A percentile compares a stretch with the other conserved stretches of the same genome.
phyloP scores from a whole-genome alignment of 2,113 vertebrate species.

The rat (Rattus norvegicus) region GRCr8 NC_086019.1:17669501-17670000 shows the following conservation, averaged over 20 bases:
- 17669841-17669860: neutral
- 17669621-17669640: constrained; percentile 36
- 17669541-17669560: constrained; percentile 27
- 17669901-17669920: neutral
- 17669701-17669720: constrained; percentile 5
- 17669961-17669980: neutral
- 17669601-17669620: constrained; percentile 15
- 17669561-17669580: neutral
- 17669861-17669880: neutral
- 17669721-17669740: neutral
- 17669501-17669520: neutral
- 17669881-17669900: constrained; percentile 11
- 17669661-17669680: neutral
- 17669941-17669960: constrained; percentile 35
- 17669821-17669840: constrained; percentile 50
- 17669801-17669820: constrained; percentile 1
- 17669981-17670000: constrained; percentile 30
- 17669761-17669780: constrained; percentile 39
- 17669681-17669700: constrained; percentile 48
- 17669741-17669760: neutral
- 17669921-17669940: neutral
- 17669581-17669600: constrained; percentile 7
- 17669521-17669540: neutral
- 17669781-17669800: constrained; percentile 41
- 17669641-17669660: neutral